Conservation (phyloP, 2,113 vertebrate species). For the Erythrolamprus reginae region DNA sequence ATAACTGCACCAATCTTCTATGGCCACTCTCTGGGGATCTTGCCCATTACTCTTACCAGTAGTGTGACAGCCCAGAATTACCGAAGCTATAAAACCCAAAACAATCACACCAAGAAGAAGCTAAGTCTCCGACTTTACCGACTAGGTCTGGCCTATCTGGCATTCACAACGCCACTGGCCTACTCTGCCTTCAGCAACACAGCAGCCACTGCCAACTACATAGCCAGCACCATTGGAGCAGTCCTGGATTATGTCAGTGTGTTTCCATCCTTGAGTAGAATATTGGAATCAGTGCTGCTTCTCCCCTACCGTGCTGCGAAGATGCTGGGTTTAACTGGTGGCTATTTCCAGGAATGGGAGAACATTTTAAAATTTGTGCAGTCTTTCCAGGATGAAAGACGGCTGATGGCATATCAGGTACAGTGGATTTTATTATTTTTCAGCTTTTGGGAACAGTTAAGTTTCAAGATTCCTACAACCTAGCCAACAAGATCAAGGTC, state of each 20-base stretch:
- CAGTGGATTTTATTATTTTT: neutral
- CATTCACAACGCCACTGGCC: conserved; percentile 77
- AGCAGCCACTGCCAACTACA: conserved; percentile 71
- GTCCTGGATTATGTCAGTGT: conserved; percentile 78
- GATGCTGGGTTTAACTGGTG: conserved; percentile 52
- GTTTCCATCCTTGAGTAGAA: conserved; percentile 70
- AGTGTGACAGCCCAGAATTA: conserved; percentile 73
- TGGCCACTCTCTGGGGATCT: conserved; percentile 73
- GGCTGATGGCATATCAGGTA: conserved; percentile 76
- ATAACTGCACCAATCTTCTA: conserved; percentile 81
- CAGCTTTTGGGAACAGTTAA: neutral
- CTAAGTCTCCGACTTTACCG: conserved; percentile 73
- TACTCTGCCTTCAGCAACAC: conserved; percentile 78
- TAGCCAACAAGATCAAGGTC: neutral
- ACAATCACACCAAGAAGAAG: neutral
- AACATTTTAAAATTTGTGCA: conserved; percentile 77
- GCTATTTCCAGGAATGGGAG: conserved; percentile 78
- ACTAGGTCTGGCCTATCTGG: conserved; percentile 76
- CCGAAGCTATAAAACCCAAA: conserved; percentile 64
- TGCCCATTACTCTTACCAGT: conserved; percentile 81
- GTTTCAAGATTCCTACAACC: neutral
- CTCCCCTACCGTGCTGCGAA: conserved; percentile 73
- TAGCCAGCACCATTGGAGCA: conserved; percentile 71
- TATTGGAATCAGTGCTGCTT: conserved; percentile 74
- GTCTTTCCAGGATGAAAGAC: conserved; percentile 72